Conservation (phyloP, 2,888 invertebrate genomes). For the Apotomis betuletana region DNA sequence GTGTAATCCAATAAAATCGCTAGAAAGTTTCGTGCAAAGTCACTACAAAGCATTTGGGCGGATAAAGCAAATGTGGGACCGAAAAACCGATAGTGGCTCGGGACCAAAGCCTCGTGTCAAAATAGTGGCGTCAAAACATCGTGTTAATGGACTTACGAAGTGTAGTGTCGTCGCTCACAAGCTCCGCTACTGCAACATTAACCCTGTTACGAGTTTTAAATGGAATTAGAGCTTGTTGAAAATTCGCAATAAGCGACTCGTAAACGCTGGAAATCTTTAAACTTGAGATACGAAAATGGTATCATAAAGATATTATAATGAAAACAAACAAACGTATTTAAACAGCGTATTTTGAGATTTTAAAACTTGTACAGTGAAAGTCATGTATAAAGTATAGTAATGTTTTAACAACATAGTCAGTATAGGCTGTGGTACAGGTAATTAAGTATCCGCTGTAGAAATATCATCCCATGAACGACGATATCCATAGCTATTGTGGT, state of each 20-base stretch:
- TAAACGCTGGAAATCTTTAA: slow-evolving; percentile 33
- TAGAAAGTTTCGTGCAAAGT: slow-evolving; percentile 55
- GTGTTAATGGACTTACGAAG: slow-evolving; percentile 68
- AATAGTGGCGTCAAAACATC: slow-evolving; percentile 69
- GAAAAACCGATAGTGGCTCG: slow-evolving; percentile 52
- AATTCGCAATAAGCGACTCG: slow-evolving; percentile 34
- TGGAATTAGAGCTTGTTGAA: slow-evolving; percentile 47
- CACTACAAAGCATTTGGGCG: slow-evolving; percentile 62
- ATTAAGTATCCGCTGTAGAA: too few relatives aligned
- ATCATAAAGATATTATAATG: slow-evolving; percentile 8
- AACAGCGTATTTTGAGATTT: not conserved
- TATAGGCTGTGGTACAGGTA: too few relatives aligned
- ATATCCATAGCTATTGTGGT: too few relatives aligned
- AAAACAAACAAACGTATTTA: not conserved
- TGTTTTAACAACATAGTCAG: too few relatives aligned
- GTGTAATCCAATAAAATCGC: slow-evolving; percentile 58
- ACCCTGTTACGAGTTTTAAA: slow-evolving; percentile 53
- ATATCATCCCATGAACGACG: too few relatives aligned
- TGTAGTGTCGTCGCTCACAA: slow-evolving; percentile 60
- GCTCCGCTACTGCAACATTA: slow-evolving; percentile 56
- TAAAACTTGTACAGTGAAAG: too few relatives aligned
- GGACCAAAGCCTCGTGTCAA: slow-evolving; percentile 57
- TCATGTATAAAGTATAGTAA: too few relatives aligned
- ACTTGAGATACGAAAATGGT: slow-evolving; percentile 11
- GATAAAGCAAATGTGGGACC: slow-evolving; percentile 52